Evolutionary conservation across 1,140 invertebrate species (phyloP).

Genomic region (Lysiphlebus fabarum): DNA sequence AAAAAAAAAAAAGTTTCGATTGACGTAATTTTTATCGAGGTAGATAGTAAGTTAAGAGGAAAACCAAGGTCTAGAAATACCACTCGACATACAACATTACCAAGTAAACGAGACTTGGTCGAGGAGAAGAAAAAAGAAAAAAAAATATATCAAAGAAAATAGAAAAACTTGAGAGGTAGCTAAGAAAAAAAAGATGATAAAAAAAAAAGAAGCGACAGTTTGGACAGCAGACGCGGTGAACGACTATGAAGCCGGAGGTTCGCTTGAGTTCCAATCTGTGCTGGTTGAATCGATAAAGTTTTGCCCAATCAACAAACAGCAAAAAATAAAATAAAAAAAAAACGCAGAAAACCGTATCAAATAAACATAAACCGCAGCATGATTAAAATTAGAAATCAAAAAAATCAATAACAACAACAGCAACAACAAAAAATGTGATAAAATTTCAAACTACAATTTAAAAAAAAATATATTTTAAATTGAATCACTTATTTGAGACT

Average conservation of each 20-base stretch:
- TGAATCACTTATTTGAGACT: too few relatives aligned
- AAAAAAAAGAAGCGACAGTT: neutral
- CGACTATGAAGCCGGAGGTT: constrained; percentile 23
- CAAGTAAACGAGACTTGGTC: neutral
- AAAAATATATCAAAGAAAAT: neutral
- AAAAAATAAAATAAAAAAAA: constrained; percentile 19
- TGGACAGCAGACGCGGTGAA: constrained; percentile 6
- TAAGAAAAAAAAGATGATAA: neutral
- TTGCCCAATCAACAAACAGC: constrained; percentile 24
- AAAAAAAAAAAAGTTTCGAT: neutral
- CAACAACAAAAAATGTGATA: neutral
- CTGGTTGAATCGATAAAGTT: constrained; percentile 34
- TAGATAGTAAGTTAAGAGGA: neutral
- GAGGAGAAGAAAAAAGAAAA: neutral
- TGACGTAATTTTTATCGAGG: constrained; percentile 8
- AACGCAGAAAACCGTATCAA: neutral
- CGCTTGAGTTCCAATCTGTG: constrained; percentile 29
- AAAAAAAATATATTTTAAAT: too few relatives aligned
- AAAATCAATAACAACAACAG: neutral
- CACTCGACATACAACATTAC: constrained; percentile 6
- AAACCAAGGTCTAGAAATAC: constrained; percentile 1
- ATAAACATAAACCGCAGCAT: too few relatives aligned
- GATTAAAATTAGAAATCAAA: too few relatives aligned
- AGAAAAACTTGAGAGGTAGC: neutral
- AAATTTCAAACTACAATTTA: too few relatives aligned